phyloP scores from a whole-genome alignment of 1,140 invertebrate species.

The Yoshiicerus persimilis region DNA sequence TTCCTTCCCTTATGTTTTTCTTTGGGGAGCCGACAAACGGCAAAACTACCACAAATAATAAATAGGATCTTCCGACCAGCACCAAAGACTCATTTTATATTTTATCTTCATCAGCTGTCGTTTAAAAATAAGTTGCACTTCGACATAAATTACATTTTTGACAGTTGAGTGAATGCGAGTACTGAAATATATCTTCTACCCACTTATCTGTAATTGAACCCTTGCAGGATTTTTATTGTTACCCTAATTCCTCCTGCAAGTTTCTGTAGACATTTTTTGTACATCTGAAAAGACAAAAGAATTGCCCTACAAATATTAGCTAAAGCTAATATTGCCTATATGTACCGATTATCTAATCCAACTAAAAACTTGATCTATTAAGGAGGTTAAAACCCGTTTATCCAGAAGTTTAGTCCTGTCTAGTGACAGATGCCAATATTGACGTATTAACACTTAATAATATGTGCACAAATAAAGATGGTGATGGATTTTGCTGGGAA shows the following conservation, averaged over 20 bases:
- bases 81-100: constrained; percentile 2
- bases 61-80: neutral
- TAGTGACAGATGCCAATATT: too few species aligned
- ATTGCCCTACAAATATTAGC: too few species aligned
- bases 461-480: too few species aligned
- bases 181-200: neutral
- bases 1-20: neutral
- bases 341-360: neutral
- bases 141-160: constrained; percentile 15
- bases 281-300: neutral
- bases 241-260: neutral
- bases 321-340: neutral
- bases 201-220: neutral
- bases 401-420: too few species aligned
- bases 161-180: neutral
- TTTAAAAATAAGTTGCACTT: neutral
- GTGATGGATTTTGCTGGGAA: too few species aligned
- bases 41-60: neutral
- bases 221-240: neutral
- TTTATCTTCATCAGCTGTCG: constrained; percentile 22
- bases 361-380: neutral
- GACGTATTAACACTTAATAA: too few species aligned
- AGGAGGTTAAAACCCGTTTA: too few species aligned
- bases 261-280: too few species aligned
- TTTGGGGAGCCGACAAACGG: neutral